Conservation (phyloP, 2,797 vertebrate species). For the Acanthiza pusilla region DNA sequence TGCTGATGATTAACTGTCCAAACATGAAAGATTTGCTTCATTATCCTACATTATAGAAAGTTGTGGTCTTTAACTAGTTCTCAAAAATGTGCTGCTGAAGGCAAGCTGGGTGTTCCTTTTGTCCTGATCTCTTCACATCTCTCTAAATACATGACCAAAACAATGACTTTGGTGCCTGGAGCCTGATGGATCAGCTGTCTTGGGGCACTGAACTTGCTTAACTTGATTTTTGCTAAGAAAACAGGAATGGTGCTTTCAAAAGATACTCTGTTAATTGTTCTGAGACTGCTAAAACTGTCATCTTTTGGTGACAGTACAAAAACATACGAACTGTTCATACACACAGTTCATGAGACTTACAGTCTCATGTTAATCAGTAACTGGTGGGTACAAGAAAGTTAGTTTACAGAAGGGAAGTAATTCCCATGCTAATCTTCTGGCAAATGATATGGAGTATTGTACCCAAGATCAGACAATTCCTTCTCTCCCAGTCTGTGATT, state of each 20-base stretch:
- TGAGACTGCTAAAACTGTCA: background rate
- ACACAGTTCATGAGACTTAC: background rate
- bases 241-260: background rate
- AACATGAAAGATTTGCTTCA: background rate
- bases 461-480: background rate
- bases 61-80: background rate
- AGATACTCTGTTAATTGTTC: background rate
- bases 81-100: background rate
- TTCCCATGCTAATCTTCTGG: background rate
- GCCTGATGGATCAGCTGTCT: background rate
- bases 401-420: background rate
- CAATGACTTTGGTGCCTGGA: background rate
- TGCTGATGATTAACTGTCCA: background rate
- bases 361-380: background rate
- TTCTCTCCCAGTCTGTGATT: background rate
- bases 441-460: background rate
- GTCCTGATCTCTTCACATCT: background rate
- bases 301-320: background rate
- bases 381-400: background rate
- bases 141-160: background rate
- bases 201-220: background rate
- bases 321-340: background rate
- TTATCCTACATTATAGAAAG: background rate
- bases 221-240: background rate
- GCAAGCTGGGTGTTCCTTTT: background rate